These are phyloP conservation scores for Lasioglossum malachurum DNA, from an alignment of 2,888 invertebrate genomes.

Conservation along the genomic window DNA sequence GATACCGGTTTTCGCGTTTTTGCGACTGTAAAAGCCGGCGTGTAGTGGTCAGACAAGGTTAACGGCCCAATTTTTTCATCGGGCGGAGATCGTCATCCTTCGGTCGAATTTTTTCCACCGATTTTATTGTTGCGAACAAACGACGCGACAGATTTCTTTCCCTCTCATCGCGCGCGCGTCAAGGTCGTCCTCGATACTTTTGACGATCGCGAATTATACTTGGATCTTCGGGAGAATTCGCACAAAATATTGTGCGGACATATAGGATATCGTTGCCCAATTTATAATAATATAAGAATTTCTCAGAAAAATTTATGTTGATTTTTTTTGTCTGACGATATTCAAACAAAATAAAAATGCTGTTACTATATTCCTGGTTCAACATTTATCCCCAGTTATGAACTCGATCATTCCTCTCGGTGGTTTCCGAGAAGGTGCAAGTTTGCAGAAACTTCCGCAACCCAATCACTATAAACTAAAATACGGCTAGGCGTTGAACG, in stretches of 20 bases:
- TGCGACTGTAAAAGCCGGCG: constrained; percentile 51
- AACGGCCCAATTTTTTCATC: constrained; percentile 66
- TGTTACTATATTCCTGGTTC: background rate
- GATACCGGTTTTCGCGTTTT: constrained; percentile 69
- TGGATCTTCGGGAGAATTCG: background rate
- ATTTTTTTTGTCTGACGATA: too few relatives aligned
- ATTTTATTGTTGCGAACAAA: constrained; percentile 30
- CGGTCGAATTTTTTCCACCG: constrained; percentile 33
- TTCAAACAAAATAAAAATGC: too few relatives aligned
- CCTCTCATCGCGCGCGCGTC: background rate
- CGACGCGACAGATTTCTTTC: constrained; percentile 15
- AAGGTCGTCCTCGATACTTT: constrained; percentile 23
- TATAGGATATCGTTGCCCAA: background rate
- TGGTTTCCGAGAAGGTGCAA: background rate
- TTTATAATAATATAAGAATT: too few relatives aligned
- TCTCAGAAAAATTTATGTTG: too few relatives aligned
- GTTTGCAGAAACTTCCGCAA: background rate
- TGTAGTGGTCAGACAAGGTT: constrained; percentile 66
- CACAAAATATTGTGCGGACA: background rate
- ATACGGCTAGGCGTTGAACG: background rate
- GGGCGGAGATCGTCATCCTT: constrained; percentile 45
- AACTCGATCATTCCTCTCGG: background rate
- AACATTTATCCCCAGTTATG: background rate
- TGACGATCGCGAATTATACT: constrained; percentile 6
- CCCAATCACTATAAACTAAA: background rate